A percentile compares a stretch with the other conserved stretches of the same genome.
These are phyloP conservation scores for Patella pellucida DNA, from an alignment of 2,888 invertebrate species.

Conservation along the genomic window DNA sequence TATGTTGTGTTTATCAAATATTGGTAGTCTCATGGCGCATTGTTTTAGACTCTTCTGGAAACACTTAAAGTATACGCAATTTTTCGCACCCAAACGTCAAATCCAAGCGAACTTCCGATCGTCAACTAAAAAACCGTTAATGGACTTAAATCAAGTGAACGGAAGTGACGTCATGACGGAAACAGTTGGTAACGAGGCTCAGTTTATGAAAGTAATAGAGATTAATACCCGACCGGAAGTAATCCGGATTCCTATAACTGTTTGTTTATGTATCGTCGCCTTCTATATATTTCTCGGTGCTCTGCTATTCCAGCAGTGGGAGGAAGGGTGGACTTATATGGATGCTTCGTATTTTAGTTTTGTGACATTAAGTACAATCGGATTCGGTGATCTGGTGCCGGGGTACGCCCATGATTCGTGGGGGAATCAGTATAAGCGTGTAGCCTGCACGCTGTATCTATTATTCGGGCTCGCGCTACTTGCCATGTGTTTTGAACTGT, in stretches of 20 bases:
- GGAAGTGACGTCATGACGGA: slow-evolving; percentile 10
- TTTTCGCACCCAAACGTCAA: neutral
- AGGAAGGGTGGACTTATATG: slow-evolving; percentile 87
- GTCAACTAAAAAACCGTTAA: neutral
- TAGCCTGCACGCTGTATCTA: slow-evolving; percentile 69
- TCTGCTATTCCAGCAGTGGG: slow-evolving; percentile 91
- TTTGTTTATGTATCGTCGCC: slow-evolving; percentile 91
- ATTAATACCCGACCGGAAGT: slow-evolving; percentile 29
- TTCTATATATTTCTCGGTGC: slow-evolving; percentile 92
- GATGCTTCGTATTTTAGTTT: slow-evolving; percentile 79
- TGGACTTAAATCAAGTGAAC: neutral
- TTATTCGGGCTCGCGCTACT: slow-evolving; percentile 71
- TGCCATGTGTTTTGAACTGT: slow-evolving; percentile 72
- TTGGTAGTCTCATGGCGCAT: slow-evolving; percentile 54
- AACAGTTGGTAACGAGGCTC: slow-evolving; percentile 17
- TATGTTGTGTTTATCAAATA: slow-evolving; percentile 57
- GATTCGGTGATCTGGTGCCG: slow-evolving; percentile 72
- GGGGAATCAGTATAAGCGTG: slow-evolving; percentile 61
- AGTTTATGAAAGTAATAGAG: neutral
- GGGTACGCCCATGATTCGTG: slow-evolving; percentile 57
- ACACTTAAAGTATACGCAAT: slow-evolving; percentile 35
- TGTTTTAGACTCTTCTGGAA: slow-evolving; percentile 56
- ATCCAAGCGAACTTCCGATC: neutral
- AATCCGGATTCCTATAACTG: slow-evolving; percentile 83
- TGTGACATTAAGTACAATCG: slow-evolving; percentile 72